These are phyloP conservation scores for Panthera uncia DNA, from an alignment of 2,113 vertebrate genomes.

Conservation along the genomic window DNA sequence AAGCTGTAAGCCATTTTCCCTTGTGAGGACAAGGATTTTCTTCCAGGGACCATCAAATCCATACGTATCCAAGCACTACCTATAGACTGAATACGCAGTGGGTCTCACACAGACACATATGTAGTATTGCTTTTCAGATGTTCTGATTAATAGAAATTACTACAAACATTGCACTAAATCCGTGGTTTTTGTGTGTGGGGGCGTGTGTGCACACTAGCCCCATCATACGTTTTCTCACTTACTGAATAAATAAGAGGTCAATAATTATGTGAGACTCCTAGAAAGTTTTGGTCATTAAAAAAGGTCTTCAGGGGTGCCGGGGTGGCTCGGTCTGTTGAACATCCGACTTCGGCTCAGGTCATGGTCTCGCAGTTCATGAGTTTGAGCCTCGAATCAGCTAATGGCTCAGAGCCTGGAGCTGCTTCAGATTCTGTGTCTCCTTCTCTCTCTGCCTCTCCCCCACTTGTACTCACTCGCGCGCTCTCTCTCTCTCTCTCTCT, in stretches of 20 bases:
- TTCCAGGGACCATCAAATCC: background rate
- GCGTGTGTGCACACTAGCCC: accelerated
- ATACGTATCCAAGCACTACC: accelerated
- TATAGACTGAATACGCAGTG: background rate
- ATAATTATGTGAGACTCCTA: background rate
- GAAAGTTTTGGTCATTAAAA: background rate
- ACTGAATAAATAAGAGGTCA: too few species aligned
- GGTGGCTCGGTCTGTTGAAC: too few species aligned
- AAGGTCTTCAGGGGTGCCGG: background rate
- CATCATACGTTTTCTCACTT: background rate
- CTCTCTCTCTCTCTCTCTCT: too few species aligned
- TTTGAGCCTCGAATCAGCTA: too few species aligned
- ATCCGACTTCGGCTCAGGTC: too few species aligned
- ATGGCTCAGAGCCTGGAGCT: too few species aligned
- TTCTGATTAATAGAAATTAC: background rate
- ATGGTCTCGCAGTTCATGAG: too few species aligned
- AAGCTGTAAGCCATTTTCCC: background rate
- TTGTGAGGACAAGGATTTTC: background rate
- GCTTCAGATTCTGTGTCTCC: too few species aligned
- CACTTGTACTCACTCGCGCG: too few species aligned
- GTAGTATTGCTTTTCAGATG: background rate
- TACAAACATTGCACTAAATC: background rate
- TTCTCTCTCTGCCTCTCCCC: too few species aligned
- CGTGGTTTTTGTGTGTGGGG: background rate
- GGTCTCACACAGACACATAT: background rate